Evolutionary conservation across 1,140 invertebrate genomes (phyloP).

Genomic region (Heliconius melpomene): DNA sequence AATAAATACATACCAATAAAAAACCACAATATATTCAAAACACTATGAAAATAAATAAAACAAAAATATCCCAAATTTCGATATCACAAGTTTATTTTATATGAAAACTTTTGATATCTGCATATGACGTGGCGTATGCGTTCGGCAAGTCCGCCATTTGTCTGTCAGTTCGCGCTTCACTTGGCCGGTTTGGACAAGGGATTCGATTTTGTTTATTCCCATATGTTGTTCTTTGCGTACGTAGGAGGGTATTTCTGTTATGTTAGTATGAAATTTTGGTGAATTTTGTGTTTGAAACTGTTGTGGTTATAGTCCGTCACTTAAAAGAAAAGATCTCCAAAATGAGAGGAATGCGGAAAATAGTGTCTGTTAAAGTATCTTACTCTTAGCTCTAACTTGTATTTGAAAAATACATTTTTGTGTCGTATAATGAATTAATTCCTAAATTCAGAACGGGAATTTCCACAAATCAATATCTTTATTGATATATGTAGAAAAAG

Average conservation of each 20-base stretch:
- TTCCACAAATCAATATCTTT: no score
- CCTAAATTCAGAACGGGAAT: no score
- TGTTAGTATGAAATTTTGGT: background rate
- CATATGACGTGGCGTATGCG: slow-evolving; percentile 9
- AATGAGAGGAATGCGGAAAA: no score
- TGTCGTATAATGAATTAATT: no score
- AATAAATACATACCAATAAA: no score
- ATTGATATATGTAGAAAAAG: no score
- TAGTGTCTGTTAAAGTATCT: no score
- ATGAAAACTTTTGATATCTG: slow-evolving; percentile 18
- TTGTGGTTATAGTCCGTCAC: background rate
- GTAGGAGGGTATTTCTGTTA: background rate
- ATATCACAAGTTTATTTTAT: background rate
- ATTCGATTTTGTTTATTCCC: slow-evolving; percentile 17
- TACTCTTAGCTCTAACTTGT: no score
- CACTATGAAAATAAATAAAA: background rate
- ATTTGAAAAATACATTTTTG: no score
- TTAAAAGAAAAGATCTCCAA: no score
- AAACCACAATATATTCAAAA: background rate
- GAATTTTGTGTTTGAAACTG: background rate
- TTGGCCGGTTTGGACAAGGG: slow-evolving; percentile 13
- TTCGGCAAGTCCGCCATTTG: slow-evolving; percentile 11
- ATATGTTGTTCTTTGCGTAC: background rate
- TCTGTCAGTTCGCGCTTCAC: slow-evolving; percentile 18
- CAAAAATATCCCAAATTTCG: background rate